These are phyloP conservation scores for Eupristina koningsbergeri DNA, from an alignment of 1,140 invertebrate species.

Conservation along the genomic window DNA sequence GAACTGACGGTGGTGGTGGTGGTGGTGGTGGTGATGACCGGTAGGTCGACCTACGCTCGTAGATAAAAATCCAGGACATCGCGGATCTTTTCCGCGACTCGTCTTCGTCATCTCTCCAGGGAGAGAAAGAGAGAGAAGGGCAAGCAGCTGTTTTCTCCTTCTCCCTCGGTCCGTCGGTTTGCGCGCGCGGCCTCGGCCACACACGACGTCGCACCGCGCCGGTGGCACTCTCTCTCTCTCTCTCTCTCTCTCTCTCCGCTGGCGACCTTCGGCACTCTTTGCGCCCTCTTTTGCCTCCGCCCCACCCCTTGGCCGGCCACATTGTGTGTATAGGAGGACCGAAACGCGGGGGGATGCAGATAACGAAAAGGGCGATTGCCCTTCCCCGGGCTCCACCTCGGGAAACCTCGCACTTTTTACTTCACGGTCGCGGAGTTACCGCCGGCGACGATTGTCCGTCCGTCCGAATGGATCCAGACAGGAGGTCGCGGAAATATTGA, in stretches of 20 bases:
- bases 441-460: background rate
- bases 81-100: slow-evolving; percentile 42
- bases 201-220: slow-evolving; percentile 55
- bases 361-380: background rate
- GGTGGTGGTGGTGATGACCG: background rate
- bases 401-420: background rate
- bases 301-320: too few species aligned
- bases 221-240: slow-evolving; percentile 46
- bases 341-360: background rate
- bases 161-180: slow-evolving; percentile 20
- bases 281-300: too few species aligned
- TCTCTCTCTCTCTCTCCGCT: slow-evolving; percentile 12
- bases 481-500: slow-evolving; percentile 10
- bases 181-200: slow-evolving; percentile 51
- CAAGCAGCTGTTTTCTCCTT: slow-evolving; percentile 42
- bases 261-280: slow-evolving; percentile 34
- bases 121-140: background rate
- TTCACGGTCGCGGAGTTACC: background rate
- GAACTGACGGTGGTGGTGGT: background rate
- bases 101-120: slow-evolving; percentile 22
- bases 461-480: background rate
- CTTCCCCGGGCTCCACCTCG: background rate
- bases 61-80: slow-evolving; percentile 42
- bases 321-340: background rate
- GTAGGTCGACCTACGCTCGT: background rate